Evolutionary conservation across 2,888 invertebrate genomes (phyloP).

Genomic region (Caenorhabditis drosophilae): DNA sequence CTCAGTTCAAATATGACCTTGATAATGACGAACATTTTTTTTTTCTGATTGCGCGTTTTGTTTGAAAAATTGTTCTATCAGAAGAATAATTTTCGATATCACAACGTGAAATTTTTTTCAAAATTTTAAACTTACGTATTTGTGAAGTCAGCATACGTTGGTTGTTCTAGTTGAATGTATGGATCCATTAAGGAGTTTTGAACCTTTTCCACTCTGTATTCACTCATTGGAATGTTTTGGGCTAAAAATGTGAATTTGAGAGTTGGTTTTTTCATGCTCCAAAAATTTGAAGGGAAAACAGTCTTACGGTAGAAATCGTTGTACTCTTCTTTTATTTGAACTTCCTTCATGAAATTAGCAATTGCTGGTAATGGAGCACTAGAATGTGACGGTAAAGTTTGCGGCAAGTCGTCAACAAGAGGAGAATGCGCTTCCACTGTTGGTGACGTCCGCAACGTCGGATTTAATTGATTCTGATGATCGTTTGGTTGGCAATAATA

Average conservation of each 20-base stretch:
- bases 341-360: conserved; percentile 38
- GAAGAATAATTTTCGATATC: background rate
- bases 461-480: background rate
- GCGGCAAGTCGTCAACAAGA: no score
- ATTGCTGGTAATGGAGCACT: conserved; percentile 20
- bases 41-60: background rate
- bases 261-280: no score
- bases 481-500: background rate
- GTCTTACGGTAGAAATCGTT: conserved; percentile 34
- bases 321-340: conserved; percentile 26
- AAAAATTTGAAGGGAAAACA: no score
- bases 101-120: background rate
- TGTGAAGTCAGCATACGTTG: conserved; percentile 38
- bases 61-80: background rate
- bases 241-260: conserved; percentile 1
- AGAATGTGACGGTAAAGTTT: no score
- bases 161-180: conserved; percentile 32
- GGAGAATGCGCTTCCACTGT: background rate
- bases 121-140: conserved; percentile 29
- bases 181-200: conserved; percentile 21
- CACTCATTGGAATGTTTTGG: conserved; percentile 29
- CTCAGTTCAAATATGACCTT: conserved; percentile 26
- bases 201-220: conserved; percentile 37
- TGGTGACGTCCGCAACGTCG: background rate
- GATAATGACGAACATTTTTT: conserved; percentile 17